Conservation (phyloP, 2,888 invertebrate genomes). For the Drosophila cracens region DNA sequence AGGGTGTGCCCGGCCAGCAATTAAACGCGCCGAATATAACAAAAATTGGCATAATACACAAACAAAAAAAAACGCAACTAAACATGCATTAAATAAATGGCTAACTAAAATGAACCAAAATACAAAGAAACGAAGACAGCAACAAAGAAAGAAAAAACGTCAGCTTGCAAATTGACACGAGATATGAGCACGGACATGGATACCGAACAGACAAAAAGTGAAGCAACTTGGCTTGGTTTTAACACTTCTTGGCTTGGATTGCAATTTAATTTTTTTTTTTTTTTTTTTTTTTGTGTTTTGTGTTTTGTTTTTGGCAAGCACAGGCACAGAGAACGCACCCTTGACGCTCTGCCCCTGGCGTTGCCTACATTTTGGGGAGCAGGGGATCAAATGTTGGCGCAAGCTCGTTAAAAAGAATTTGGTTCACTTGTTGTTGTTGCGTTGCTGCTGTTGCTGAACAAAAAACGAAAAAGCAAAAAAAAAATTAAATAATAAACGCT, state of each 20-base stretch:
- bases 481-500: slow-evolving; percentile 24
- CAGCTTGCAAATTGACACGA: slow-evolving; percentile 78
- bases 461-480: slow-evolving; percentile 11
- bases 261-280: slow-evolving; percentile 19
- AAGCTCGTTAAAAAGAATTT: slow-evolving; percentile 81
- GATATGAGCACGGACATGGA: slow-evolving; percentile 74
- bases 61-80: slow-evolving; percentile 62
- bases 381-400: slow-evolving; percentile 78
- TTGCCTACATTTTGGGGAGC: slow-evolving; percentile 15
- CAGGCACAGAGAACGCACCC: slow-evolving; percentile 25
- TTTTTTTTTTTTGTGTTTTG: slow-evolving; percentile 12
- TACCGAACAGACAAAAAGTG: slow-evolving; percentile 53
- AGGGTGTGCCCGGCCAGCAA: slow-evolving; percentile 70
- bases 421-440: slow-evolving; percentile 74
- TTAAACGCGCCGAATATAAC: slow-evolving; percentile 59
- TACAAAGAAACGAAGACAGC: slow-evolving; percentile 18
- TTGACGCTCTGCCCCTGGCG: slow-evolving; percentile 25
- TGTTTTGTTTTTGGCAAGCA: slow-evolving; percentile 47
- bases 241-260: slow-evolving; percentile 73
- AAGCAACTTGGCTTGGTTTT: slow-evolving; percentile 72
- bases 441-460: slow-evolving; percentile 19
- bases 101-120: slow-evolving; percentile 40
- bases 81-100: slow-evolving; percentile 73
- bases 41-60: slow-evolving; percentile 40
- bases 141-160: slow-evolving; percentile 42